Evolutionary conservation across 2,797 vertebrate species (phyloP).

Genomic region (Myotis pilosus): DNA sequence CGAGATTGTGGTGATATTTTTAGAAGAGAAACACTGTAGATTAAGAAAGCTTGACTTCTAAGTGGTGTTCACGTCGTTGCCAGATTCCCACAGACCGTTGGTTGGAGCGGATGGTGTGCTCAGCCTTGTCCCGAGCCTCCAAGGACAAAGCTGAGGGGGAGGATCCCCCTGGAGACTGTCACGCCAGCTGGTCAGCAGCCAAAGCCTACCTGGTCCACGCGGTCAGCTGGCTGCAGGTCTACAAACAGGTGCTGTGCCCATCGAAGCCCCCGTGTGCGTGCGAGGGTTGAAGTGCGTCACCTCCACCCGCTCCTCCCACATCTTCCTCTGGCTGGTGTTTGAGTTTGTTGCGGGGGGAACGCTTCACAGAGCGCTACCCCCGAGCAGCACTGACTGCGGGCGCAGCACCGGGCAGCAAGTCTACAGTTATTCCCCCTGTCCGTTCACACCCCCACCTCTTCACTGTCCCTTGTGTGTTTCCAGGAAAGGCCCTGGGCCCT

Average conservation of each 20-base stretch:
- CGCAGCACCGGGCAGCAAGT: no score
- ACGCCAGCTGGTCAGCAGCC: constrained; percentile 38
- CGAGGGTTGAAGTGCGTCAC: background rate
- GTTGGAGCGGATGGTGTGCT: constrained; percentile 76
- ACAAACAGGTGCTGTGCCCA: constrained; percentile 62
- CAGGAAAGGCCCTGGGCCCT: background rate
- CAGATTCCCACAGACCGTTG: constrained; percentile 77
- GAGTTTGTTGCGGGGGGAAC: background rate
- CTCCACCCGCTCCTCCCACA: accelerated
- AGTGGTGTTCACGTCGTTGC: constrained; percentile 10
- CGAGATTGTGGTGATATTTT: background rate
- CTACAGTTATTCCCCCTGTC: background rate
- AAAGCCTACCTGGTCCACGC: constrained; percentile 72
- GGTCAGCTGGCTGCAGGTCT: constrained; percentile 72
- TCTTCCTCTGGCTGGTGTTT: background rate
- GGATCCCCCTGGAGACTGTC: constrained; percentile 34
- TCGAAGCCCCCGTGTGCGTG: background rate
- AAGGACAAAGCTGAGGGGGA: constrained; percentile 54
- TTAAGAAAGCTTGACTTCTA: background rate
- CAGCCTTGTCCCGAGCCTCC: constrained; percentile 59
- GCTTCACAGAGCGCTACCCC: background rate
- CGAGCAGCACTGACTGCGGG: no score
- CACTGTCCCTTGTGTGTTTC: background rate
- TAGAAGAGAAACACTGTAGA: background rate
- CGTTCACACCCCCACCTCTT: background rate